Conservation (phyloP, 1,140 invertebrate genomes). For the Rhopalosiphum maidis region DNA sequence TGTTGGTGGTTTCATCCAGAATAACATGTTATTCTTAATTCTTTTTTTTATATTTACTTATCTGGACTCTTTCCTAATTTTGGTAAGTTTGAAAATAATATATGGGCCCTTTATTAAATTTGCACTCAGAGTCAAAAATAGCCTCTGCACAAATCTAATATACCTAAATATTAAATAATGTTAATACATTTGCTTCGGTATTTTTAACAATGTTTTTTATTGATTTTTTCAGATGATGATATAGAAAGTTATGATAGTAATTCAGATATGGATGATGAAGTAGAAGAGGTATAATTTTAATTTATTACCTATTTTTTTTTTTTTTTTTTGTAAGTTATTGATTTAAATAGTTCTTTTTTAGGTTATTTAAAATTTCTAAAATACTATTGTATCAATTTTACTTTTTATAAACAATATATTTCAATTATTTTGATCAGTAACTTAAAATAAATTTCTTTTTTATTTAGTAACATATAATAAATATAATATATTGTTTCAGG, state of each 20-base stretch:
- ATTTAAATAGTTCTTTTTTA: not conserved
- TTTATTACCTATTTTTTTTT: slow-evolving; percentile 53
- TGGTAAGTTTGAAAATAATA: too few species aligned
- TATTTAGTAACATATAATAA: not conserved
- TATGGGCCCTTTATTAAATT: too few species aligned
- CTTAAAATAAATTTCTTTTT: not conserved
- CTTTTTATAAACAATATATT: not conserved
- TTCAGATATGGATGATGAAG: slow-evolving; percentile 60
- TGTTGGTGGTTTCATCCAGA: too few species aligned
- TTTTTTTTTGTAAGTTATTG: not conserved
- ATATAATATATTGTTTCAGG: slow-evolving; percentile 55
- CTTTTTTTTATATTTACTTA: too few species aligned
- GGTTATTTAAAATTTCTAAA: not conserved
- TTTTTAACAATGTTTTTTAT: not conserved
- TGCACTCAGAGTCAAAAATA: too few species aligned
- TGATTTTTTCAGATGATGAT: slow-evolving; percentile 40
- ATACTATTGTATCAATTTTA: not conserved
- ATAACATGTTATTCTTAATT: too few species aligned
- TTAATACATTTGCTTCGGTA: not conserved
- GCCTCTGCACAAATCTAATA: not conserved
- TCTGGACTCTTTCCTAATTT: too few species aligned
- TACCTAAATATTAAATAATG: not conserved
- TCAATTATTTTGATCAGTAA: not conserved
- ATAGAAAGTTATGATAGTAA: slow-evolving; percentile 58
- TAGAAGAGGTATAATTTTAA: slow-evolving; percentile 8